Conservation (phyloP, 2,797 vertebrate genomes). For the Delichon dasypus region DNA sequence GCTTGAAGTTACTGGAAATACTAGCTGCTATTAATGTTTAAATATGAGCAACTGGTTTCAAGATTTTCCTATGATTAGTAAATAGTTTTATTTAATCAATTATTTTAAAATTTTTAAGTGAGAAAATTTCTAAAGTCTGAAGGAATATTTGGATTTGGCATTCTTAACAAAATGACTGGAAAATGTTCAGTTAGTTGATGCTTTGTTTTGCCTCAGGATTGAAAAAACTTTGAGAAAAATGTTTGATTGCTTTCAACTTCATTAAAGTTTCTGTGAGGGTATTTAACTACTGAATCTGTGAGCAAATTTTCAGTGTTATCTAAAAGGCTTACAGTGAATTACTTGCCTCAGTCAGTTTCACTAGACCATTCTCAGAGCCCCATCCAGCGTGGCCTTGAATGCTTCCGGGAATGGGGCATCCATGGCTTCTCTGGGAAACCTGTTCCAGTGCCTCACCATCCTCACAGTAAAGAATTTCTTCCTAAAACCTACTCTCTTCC, state of each 20-base stretch:
- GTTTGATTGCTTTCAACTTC: not conserved
- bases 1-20: not conserved
- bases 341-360: not conserved
- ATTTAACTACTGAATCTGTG: not conserved
- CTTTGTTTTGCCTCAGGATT: not conserved
- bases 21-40: not conserved
- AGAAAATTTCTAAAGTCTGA: not conserved
- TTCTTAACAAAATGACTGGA: not conserved
- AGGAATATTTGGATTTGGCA: not conserved
- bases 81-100: accelerated
- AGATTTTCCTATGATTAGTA: not conserved
- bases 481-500: not conserved
- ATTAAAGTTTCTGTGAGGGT: not conserved
- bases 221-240: not conserved
- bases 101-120: not conserved
- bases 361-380: not conserved
- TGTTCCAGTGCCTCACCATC: not conserved
- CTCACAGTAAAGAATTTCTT: not conserved
- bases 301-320: not conserved
- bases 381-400: not conserved
- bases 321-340: not conserved
- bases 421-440: not conserved
- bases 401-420: not conserved
- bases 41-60: not conserved
- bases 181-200: not conserved